A percentile compares a stretch with the other conserved stretches of the same genome.
These are phyloP conservation scores for Pachypanchax playfairii DNA, from an alignment of 2,113 vertebrate species.

Conservation along the genomic window DNA sequence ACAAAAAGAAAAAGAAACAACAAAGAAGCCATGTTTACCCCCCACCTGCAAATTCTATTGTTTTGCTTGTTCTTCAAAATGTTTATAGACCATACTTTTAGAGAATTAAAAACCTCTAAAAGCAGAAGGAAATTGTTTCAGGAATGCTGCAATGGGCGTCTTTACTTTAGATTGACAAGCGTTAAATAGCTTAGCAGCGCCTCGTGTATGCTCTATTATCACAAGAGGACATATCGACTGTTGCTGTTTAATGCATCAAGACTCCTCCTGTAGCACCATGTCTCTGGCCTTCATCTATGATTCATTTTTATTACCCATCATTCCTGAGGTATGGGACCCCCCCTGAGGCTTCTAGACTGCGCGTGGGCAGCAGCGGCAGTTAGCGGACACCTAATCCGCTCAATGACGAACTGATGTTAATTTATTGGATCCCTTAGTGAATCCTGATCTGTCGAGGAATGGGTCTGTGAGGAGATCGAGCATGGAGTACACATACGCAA, in stretches of 20 bases:
- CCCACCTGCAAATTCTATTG: conserved; percentile 6
- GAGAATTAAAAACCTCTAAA: conserved; percentile 26
- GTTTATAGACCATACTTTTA: not conserved
- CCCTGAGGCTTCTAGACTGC: conserved; percentile 70
- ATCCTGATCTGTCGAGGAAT: conserved; percentile 65
- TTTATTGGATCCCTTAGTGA: conserved; percentile 71
- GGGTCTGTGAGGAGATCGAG: conserved; percentile 42
- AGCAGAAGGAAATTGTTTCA: conserved; percentile 43
- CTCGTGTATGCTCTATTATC: conserved; percentile 80
- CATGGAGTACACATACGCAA: conserved; percentile 61
- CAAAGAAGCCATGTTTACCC: too few relatives aligned
- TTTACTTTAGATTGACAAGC: conserved; percentile 74
- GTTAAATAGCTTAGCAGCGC: conserved; percentile 77
- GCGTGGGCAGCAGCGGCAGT: conserved; percentile 74
- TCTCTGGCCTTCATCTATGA: conserved; percentile 83
- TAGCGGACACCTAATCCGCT: conserved; percentile 80
- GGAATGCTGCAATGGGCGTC: conserved; percentile 34
- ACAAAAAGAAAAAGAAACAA: not conserved
- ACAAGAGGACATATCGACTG: conserved; percentile 81
- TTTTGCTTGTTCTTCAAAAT: not conserved
- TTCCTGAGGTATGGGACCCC: conserved; percentile 69
- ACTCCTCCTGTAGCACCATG: conserved; percentile 77
- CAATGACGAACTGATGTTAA: conserved; percentile 66
- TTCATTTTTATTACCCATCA: conserved; percentile 85
- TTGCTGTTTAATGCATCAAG: conserved; percentile 81